Conservation (phyloP, 2,797 vertebrate species). For the Salarias fasciatus region DNA sequence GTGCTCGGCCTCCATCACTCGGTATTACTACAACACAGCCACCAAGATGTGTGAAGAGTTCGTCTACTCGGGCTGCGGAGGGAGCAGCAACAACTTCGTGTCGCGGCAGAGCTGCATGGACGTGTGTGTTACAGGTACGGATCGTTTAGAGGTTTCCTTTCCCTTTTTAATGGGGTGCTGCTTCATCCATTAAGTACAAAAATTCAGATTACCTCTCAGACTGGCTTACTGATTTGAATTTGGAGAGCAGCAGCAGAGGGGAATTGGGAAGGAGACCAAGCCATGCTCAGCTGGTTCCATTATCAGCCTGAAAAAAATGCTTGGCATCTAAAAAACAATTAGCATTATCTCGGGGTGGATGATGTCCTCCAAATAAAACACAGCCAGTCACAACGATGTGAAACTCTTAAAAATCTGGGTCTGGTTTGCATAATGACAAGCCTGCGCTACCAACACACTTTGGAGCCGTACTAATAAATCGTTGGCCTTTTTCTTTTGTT, state of each 20-base stretch:
- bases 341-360: background rate
- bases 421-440: conserved; percentile 5
- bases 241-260: conserved; percentile 3
- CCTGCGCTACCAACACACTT: background rate
- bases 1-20: conserved; percentile 88
- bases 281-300: conserved; percentile 20
- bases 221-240: background rate
- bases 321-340: conserved; percentile 12
- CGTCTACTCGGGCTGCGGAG: conserved; percentile 90
- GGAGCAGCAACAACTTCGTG: conserved; percentile 93
- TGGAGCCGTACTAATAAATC: conserved; percentile 33
- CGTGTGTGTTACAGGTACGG: conserved; percentile 86
- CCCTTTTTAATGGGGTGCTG: no score
- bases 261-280: conserved; percentile 5
- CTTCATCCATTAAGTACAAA: conserved; percentile 3
- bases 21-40: conserved; percentile 88
- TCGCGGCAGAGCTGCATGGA: conserved; percentile 81
- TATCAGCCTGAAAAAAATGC: conserved; percentile 15
- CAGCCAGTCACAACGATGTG: conserved; percentile 10
- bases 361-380: conserved; percentile 13
- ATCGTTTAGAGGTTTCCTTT: no score
- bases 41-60: conserved; percentile 88
- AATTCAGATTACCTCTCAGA: conserved; percentile 1
- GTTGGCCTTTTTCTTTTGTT: conserved; percentile 21
- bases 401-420: conserved; percentile 14